Percentiles rank a stretch among this genome's conserved stretches.
Conservation (phyloP, 2,113 vertebrate genomes). For the Brevimyrus niger region DNA sequence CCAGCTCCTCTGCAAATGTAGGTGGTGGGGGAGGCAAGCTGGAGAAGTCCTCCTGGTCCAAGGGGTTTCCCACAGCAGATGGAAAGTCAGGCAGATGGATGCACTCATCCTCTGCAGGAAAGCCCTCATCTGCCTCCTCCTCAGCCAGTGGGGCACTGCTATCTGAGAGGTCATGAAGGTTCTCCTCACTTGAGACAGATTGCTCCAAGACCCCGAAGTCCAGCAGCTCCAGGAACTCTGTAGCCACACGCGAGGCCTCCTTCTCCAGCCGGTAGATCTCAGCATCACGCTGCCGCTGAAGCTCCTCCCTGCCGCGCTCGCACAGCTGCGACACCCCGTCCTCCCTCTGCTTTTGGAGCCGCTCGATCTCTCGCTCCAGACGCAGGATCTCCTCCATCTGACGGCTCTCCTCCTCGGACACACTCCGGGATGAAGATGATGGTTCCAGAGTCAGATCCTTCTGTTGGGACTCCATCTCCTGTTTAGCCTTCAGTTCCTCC, state of each 20-base stretch:
- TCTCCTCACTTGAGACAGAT: constrained; percentile 48
- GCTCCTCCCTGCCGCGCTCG: constrained; percentile 70
- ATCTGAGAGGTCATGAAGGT: constrained; percentile 51
- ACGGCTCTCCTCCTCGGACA: constrained; percentile 63
- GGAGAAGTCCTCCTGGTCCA: constrained; percentile 59
- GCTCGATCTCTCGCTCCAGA: constrained; percentile 81
- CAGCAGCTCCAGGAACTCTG: constrained; percentile 75
- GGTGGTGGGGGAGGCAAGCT: constrained; percentile 63
- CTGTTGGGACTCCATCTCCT: constrained; percentile 12
- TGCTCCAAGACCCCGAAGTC: constrained; percentile 70
- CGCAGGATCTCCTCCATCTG: constrained; percentile 87
- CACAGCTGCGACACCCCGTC: constrained; percentile 76
- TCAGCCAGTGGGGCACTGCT: constrained; percentile 56
- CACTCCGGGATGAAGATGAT: constrained; percentile 30
- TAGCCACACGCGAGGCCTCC: constrained; percentile 77
- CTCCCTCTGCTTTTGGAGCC: constrained; percentile 74
- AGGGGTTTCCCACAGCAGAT: constrained; percentile 49
- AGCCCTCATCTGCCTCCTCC: constrained; percentile 77
- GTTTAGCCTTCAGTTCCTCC: constrained; percentile 50
- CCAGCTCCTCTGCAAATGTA: constrained; percentile 57
- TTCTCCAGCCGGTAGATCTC: constrained; percentile 79
- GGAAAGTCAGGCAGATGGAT: constrained; percentile 60
- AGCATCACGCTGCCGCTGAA: constrained; percentile 71
- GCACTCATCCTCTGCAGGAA: constrained; percentile 74
- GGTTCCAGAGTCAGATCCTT: neutral